phyloP scores from a whole-genome alignment of 2,113 vertebrate species.

The Phyllostomus hastatus region DNA sequence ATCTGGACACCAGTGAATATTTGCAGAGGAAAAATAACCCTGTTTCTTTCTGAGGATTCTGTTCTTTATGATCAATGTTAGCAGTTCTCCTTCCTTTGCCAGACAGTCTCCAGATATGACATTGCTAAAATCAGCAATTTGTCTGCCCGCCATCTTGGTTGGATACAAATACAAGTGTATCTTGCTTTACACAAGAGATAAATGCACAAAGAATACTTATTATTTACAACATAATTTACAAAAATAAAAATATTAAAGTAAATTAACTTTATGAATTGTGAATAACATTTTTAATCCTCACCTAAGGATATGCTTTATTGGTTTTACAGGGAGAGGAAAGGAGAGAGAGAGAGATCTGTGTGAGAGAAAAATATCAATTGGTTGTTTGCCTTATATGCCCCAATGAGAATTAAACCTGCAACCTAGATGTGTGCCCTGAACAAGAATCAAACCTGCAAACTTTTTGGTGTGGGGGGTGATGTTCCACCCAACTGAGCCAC shows the following conservation, averaged over 20 bases:
- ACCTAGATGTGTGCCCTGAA: no score
- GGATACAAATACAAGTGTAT: slow-evolving; percentile 33
- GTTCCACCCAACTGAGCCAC: no score
- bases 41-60: slow-evolving; percentile 18
- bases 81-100: background rate
- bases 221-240: background rate
- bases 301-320: no score
- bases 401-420: no score
- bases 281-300: background rate
- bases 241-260: background rate
- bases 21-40: background rate
- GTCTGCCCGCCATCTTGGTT: slow-evolving; percentile 20
- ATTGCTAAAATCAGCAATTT: slow-evolving; percentile 44
- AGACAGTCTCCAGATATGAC: slow-evolving; percentile 29
- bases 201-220: background rate
- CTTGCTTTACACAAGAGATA: background rate
- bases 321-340: no score
- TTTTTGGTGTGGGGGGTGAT: no score
- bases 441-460: no score
- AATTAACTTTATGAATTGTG: background rate
- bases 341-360: no score
- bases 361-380: no score
- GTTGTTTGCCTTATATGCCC: no score
- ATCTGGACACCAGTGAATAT: slow-evolving; percentile 6
- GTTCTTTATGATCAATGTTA: slow-evolving; percentile 37